Evolutionary conservation across 2,797 vertebrate genomes (phyloP), one percentile per base, ranked within the genome.

Genomic region (Girardinus metallicus): DNA sequence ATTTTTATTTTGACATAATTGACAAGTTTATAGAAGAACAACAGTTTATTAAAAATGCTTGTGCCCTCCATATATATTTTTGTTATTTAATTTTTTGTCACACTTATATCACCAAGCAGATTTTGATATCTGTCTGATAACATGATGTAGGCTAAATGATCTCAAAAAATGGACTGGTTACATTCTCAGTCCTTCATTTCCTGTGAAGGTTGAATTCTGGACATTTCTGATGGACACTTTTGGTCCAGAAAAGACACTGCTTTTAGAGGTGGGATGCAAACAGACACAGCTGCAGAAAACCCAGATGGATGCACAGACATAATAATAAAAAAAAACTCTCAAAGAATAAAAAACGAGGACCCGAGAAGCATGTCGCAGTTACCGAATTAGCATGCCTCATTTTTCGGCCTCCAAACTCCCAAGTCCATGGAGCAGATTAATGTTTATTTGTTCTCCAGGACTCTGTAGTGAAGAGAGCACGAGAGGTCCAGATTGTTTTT

Each of bases 361-460:
- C 36, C 23, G 64, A 78, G 80, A 29, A 51, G 23, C 75, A 81
- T 72, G 82, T 85, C 84, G 89, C 18, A 64, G 12, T 64, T 82
- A 85, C 87, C 73, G 77, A 90, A 91, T 90, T 83, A 82, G 49
- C 81, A 73, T 77, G 64, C 36, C 41, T 41, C 36, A 13, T 83
- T 86, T 85, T 85, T 55, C 16, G 83, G 87, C 46, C 34, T 64
- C n/a, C 83, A 70, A 81, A 79, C 82, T 81, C 71, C 57, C 34
- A 44, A 43, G 2, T 82, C 80, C 79, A 62, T 72, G 39, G 47
- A 76, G 80, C 76, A 87, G 80, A 93, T 89, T 90, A 85, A 90
- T 88, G 88, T 89, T 86, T 90, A 78, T 94, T 92, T 89, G 89
- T 89, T 89, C 78, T 90, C 79, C 84, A 80, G 89, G 86, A 86